Percentiles rank a stretch among this genome's conserved stretches.
Evolutionary conservation across 2,113 vertebrate genomes (phyloP).

Genomic region (Caracal caracal): DNA sequence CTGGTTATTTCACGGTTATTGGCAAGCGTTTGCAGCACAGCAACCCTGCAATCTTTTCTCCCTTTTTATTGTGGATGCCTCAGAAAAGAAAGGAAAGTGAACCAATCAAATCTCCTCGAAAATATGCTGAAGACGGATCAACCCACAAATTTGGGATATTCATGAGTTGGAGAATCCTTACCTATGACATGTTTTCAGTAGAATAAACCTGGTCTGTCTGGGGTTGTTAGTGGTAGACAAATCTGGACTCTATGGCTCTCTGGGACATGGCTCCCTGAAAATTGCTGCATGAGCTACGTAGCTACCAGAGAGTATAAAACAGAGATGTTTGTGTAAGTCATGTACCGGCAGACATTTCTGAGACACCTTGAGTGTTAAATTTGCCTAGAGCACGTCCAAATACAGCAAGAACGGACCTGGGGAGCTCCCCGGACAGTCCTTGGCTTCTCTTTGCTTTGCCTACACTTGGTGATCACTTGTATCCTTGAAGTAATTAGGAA

Average conservation of each 20-base stretch:
- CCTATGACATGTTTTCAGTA: not conserved
- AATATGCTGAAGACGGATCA: not conserved
- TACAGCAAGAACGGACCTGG: no score
- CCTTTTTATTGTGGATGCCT: not conserved
- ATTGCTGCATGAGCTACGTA: not conserved
- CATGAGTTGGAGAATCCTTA: not conserved
- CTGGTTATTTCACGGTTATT: not conserved
- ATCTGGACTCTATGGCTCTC: not conserved
- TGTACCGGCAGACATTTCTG: not conserved
- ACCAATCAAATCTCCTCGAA: not conserved
- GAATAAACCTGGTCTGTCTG: not conserved
- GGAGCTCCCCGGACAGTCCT: fast-evolving
- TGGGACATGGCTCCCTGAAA: not conserved
- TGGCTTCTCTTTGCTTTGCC: not conserved
- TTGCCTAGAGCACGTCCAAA: not conserved
- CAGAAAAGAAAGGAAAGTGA: not conserved
- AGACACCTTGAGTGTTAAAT: not conserved
- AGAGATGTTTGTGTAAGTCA: no score
- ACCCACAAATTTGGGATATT: not conserved
- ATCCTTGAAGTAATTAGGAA: not conserved
- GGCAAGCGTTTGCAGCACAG: not conserved
- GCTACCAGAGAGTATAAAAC: not conserved
- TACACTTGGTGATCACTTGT: not conserved
- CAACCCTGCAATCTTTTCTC: not conserved
- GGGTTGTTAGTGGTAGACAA: not conserved